Evolutionary conservation across 2,888 invertebrate species (phyloP), one percentile per base, ranked within the genome.

Genomic region (Xylophagus ater): DNA sequence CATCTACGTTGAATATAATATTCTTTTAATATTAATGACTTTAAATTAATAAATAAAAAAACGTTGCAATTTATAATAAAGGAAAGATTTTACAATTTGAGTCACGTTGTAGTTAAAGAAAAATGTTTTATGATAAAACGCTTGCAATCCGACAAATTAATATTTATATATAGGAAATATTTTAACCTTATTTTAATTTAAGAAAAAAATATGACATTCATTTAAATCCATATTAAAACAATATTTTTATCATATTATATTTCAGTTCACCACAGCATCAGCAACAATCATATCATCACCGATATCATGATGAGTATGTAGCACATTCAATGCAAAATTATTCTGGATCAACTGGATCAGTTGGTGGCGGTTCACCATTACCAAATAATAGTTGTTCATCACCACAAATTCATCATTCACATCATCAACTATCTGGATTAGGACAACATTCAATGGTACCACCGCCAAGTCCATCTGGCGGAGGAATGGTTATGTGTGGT

Each of bases 201-300:
- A n/a, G n/a, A n/a, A n/a, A n/a, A n/a, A n/a, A n/a, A n/a, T n/a
- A n/a, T n/a, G n/a, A n/a, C n/a, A 6, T 23, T 10, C 23, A 23
- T 23, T 23, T 23, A 23, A 6, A 23, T 23, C 6, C 9, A 8
- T 23, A 23, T 8, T 4, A 30, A 32, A 32, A 5, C 4, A 30
- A 15, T 8, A 30, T 15, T 23, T 17, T 34, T 32, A 19, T 15
- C 15, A 13, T 24, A 25, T 18, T 8, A 18, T 23, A 35, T 40
- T 40, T 6, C 35, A 46, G 46, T 21, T 46, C 46, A 15, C 46
- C 46, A 12, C 42, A 42, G 20, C 46, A 46, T 32, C 46, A 46
- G 19, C 46, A 46, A n/a, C n/a, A n/a, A 21, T 17, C 40, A 19
- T 36, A 35, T 25, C 39, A 32, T 18, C 46, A 46, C 13, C 37